phyloP scores from a whole-genome alignment of 2,113 vertebrate species.

The Nannobrachium achirus region DNA sequence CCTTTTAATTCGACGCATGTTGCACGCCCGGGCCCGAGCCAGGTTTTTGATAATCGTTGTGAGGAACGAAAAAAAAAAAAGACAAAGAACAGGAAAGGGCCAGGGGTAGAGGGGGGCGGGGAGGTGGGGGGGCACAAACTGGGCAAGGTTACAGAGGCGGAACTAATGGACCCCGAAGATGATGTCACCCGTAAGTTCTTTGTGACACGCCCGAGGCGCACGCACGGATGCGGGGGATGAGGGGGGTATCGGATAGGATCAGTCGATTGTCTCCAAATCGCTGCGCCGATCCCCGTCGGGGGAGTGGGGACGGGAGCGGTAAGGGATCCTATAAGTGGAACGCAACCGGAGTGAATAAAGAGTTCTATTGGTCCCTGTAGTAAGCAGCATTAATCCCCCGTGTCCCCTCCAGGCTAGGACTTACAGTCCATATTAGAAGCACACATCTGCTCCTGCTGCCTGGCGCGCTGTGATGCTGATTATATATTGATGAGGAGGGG shows the following conservation, averaged over 20 bases:
- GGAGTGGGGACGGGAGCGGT: too few relatives aligned
- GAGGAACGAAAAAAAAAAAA: too few relatives aligned
- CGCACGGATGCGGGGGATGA: too few relatives aligned
- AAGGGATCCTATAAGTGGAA: neutral
- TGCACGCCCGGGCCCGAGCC: conserved; percentile 33
- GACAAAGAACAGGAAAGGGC: conserved; percentile 32
- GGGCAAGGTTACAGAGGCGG: conserved; percentile 13
- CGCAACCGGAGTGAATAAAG: conserved; percentile 23
- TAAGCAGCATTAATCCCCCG: conserved; percentile 61
- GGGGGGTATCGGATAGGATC: conserved; percentile 10
- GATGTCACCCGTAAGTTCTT: conserved; percentile 48
- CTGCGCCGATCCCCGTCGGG: too few relatives aligned
- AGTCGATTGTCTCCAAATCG: conserved; percentile 35
- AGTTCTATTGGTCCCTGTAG: conserved; percentile 55
- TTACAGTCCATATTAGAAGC: conserved; percentile 59
- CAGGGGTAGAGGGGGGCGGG: neutral
- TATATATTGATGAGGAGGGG: conserved; percentile 72
- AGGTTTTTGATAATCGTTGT: conserved; percentile 63
- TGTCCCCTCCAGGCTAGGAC: conserved; percentile 45
- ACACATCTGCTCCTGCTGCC: conserved; percentile 66
- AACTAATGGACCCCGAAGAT: conserved; percentile 59
- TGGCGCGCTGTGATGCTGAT: conserved; percentile 43
- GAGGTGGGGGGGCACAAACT: neutral
- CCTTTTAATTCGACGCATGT: conserved; percentile 46
- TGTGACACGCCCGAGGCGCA: conserved; percentile 24